Conservation (phyloP, 1,140 invertebrate species). For the Drosophila lacteicornis region DNA sequence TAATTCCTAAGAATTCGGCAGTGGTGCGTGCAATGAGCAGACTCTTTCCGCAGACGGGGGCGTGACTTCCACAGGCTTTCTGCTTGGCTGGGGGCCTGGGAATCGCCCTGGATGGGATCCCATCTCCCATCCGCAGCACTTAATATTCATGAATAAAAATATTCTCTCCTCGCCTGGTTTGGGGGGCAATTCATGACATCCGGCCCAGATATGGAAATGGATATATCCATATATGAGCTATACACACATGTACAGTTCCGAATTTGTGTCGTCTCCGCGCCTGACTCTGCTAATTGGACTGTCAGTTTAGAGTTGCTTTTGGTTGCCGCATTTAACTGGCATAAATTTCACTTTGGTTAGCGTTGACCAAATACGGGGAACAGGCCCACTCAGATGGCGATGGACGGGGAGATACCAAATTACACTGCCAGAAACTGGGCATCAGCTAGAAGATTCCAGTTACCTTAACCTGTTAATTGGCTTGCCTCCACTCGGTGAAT, state of each 20-base stretch:
- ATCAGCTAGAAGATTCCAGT: constrained; percentile 41
- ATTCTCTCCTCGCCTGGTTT: constrained; percentile 34
- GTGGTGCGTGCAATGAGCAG: constrained; percentile 67
- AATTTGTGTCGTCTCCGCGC: constrained; percentile 40
- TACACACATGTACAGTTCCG: constrained; percentile 14
- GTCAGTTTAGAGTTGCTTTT: constrained; percentile 68
- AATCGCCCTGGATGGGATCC: constrained; percentile 36
- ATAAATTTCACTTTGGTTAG: constrained; percentile 76
- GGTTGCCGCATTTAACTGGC: constrained; percentile 67
- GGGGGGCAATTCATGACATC: constrained; percentile 67
- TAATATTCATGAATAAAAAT: constrained; percentile 66
- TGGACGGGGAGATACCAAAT: constrained; percentile 5
- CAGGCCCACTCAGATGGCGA: neutral
- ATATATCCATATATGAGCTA: constrained; percentile 37
- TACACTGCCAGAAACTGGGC: constrained; percentile 49
- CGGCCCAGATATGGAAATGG: constrained; percentile 67
- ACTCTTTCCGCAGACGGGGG: constrained; percentile 35
- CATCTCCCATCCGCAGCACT: constrained; percentile 52
- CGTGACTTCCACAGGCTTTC: constrained; percentile 64
- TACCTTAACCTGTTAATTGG: constrained; percentile 5
- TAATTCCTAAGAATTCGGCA: constrained; percentile 78
- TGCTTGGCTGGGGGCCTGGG: constrained; percentile 74
- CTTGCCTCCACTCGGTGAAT: too few relatives aligned
- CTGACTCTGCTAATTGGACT: constrained; percentile 81
- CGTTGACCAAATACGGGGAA: constrained; percentile 34